phyloP scores from a whole-genome alignment of 2,113 vertebrate species.

The Brachypodius melanocephalos region DNA sequence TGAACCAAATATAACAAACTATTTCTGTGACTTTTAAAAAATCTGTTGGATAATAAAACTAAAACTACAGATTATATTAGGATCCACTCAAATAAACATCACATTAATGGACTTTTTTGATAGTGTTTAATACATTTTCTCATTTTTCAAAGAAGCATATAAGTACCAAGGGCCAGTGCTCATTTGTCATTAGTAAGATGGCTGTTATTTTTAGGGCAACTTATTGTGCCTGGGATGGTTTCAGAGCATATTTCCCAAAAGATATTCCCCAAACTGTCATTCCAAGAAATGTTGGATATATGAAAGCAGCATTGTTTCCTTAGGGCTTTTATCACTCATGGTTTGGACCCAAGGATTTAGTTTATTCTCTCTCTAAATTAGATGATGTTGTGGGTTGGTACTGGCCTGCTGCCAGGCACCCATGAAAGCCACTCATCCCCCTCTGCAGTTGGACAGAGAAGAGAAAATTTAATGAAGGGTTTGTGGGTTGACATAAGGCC shows the following conservation, averaged over 20 bases:
- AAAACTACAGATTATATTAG: background rate
- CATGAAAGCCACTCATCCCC: background rate
- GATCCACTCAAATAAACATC: background rate
- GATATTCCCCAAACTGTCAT: background rate
- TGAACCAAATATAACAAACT: background rate
- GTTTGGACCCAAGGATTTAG: background rate
- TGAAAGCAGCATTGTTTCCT: background rate
- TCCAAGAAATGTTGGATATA: background rate
- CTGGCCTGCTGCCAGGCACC: fast-evolving
- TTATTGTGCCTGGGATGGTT: background rate
- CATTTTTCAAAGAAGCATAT: background rate
- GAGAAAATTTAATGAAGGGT: background rate
- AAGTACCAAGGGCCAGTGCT: background rate
- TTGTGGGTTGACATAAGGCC: background rate
- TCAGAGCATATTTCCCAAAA: background rate
- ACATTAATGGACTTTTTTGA: background rate
- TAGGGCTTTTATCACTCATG: background rate
- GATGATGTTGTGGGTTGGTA: background rate
- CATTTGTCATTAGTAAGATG: background rate
- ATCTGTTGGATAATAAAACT: background rate
- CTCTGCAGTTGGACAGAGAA: background rate
- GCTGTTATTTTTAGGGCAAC: background rate
- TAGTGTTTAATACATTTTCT: background rate
- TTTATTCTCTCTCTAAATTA: background rate
- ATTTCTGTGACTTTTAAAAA: background rate